These are phyloP conservation scores for Pyrocephalus nanus DNA, from an alignment of 2,797 vertebrate species.

Conservation along the genomic window DNA sequence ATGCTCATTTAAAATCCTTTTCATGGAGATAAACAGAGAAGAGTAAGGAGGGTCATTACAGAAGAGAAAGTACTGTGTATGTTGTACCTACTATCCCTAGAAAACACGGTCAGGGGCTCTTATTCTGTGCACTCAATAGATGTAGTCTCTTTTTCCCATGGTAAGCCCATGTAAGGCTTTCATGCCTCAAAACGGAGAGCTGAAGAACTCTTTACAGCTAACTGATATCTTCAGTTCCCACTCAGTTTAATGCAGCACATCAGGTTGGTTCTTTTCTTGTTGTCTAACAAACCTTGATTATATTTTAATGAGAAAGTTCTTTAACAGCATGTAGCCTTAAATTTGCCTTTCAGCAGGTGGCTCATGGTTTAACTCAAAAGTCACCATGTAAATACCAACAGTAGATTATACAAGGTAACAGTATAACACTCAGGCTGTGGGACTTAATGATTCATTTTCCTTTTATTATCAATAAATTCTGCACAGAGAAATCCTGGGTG, in stretches of 20 bases:
- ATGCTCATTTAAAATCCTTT: neutral
- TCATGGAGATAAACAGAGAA: neutral
- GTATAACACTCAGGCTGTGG: neutral
- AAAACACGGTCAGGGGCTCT: neutral
- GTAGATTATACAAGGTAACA: slow-evolving; percentile 10
- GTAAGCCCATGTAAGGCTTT: neutral
- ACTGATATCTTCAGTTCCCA: neutral
- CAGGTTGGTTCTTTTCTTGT: neutral
- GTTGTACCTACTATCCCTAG: neutral
- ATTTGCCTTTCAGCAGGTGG: slow-evolving; percentile 46
- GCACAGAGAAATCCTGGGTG: neutral
- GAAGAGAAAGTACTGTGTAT: neutral
- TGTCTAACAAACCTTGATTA: slow-evolving; percentile 29
- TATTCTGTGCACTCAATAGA: neutral
- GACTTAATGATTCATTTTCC: slow-evolving; percentile 38
- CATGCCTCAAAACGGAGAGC: neutral
- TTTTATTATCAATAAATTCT: slow-evolving; percentile 48
- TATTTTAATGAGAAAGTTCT: slow-evolving; percentile 37
- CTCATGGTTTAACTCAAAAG: slow-evolving; percentile 17
- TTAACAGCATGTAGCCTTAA: neutral
- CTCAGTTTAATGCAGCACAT: neutral
- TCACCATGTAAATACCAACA: neutral
- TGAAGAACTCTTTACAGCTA: neutral
- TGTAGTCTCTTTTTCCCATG: neutral
- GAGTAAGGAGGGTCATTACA: neutral